phyloP scores from a whole-genome alignment of 2,888 invertebrate genomes.

The Epinotia ramella region DNA sequence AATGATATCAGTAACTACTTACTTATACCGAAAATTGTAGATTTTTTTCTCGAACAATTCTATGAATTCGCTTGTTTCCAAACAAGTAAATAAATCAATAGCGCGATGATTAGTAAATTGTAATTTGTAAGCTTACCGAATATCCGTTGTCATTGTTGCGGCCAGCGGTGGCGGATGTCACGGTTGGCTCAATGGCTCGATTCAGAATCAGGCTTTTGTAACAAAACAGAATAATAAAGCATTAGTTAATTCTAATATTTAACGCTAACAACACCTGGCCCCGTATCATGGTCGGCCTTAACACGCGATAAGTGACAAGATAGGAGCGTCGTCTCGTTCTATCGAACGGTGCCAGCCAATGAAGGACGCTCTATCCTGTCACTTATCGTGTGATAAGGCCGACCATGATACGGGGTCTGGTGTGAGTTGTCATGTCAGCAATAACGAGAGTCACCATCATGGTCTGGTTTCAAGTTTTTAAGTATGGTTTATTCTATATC shows the following conservation, averaged over 20 bases:
- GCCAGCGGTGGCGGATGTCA: slow-evolving; percentile 19
- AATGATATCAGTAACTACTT: no score
- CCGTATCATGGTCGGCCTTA: no score
- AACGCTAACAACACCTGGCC: neutral
- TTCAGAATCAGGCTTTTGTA: slow-evolving; percentile 36
- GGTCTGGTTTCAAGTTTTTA: no score
- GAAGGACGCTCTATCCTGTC: no score
- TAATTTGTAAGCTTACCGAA: slow-evolving; percentile 29
- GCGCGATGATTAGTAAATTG: slow-evolving; percentile 34
- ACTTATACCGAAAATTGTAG: neutral
- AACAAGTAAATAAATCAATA: slow-evolving; percentile 16
- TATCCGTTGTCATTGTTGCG: slow-evolving; percentile 31
- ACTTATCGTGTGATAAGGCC: no score
- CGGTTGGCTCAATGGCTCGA: slow-evolving; percentile 25
- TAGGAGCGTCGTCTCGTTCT: no score
- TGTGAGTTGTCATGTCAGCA: no score
- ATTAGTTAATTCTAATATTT: neutral
- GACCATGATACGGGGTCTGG: no score
- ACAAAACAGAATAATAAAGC: neutral
- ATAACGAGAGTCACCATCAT: no score
- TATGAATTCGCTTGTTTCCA: neutral
- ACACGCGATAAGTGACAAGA: no score
- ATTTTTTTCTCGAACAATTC: neutral
- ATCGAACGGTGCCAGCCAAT: no score
- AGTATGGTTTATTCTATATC: no score